Percentiles rank a stretch among this genome's conserved stretches.
Evolutionary conservation across 1,140 invertebrate genomes (phyloP).

Genomic region (Drosophila pallidifrons): DNA sequence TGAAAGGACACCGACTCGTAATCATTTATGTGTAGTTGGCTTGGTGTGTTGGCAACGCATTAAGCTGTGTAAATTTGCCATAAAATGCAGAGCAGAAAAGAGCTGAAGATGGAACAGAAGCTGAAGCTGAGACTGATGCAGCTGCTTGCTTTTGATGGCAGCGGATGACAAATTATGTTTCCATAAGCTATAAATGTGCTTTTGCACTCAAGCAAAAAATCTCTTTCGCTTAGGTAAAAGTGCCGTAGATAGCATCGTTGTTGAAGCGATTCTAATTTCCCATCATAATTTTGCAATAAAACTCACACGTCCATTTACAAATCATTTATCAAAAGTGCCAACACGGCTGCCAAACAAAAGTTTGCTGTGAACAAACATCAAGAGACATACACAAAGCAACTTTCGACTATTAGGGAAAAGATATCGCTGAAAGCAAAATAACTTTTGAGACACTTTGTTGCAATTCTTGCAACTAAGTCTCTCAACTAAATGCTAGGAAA

Average conservation of each 20-base stretch:
- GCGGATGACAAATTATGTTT: slow-evolving; percentile 42
- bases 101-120: background rate
- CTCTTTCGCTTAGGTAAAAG: background rate
- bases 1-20: background rate
- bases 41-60: background rate
- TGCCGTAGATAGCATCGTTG: background rate
- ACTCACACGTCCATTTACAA: slow-evolving; percentile 53
- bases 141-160: slow-evolving; percentile 23
- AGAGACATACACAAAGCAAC: background rate
- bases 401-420: no score
- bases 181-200: slow-evolving; percentile 48
- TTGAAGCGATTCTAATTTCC: slow-evolving; percentile 33
- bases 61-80: slow-evolving; percentile 30
- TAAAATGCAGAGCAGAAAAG: slow-evolving; percentile 35
- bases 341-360: slow-evolving; percentile 23
- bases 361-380: slow-evolving; percentile 10
- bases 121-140: slow-evolving; percentile 12
- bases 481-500: slow-evolving; percentile 10
- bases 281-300: slow-evolving; percentile 51
- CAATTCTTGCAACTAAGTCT: slow-evolving; percentile 14
- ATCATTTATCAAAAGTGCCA: slow-evolving; percentile 49
- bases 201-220: slow-evolving; percentile 27
- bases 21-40: background rate
- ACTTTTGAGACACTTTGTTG: slow-evolving; percentile 8
- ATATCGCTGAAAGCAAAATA: slow-evolving; percentile 8